Conservation (phyloP, 2,797 vertebrate genomes). For the Eutrigla gurnardus region DNA sequence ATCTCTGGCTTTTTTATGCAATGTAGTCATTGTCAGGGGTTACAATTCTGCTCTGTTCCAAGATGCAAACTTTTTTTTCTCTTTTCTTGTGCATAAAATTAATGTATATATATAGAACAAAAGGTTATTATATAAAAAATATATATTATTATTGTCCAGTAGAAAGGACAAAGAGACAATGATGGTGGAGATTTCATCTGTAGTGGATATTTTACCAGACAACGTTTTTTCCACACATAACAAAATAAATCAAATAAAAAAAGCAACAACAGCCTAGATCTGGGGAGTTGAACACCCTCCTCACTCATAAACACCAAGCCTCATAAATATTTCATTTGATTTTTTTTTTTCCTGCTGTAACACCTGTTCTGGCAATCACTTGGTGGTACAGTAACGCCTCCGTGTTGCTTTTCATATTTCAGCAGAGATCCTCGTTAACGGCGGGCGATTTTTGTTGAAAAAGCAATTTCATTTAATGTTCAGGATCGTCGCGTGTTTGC, state of each 20-base stretch:
- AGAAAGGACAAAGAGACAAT: conserved; percentile 15
- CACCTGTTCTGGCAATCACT: conserved; percentile 70
- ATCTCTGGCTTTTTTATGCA: conserved; percentile 41
- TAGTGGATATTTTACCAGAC: conserved; percentile 47
- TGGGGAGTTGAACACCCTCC: conserved; percentile 52
- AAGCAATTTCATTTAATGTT: conserved; percentile 56
- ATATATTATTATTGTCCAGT: conserved; percentile 23
- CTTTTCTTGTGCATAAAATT: conserved; percentile 18
- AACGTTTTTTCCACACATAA: conserved; percentile 36
- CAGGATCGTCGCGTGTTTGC: conserved; percentile 45
- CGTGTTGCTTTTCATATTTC: conserved; percentile 55
- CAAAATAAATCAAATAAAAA: conserved; percentile 19
- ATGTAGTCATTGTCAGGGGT: conserved; percentile 25
- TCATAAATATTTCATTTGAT: conserved; percentile 77
- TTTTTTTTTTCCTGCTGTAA: conserved; percentile 69
- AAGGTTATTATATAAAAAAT: conserved; percentile 43
- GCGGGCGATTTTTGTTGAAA: conserved; percentile 37
- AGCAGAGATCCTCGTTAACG: conserved; percentile 44
- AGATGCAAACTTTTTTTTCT: neutral
- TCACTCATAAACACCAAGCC: conserved; percentile 67
- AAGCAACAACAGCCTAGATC: conserved; percentile 26
- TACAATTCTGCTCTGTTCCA: conserved; percentile 26
- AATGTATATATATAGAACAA: conserved; percentile 11
- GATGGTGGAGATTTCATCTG: conserved; percentile 45
- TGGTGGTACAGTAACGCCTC: conserved; percentile 55